Conservation (phyloP, 1,140 invertebrate species). For the Procambarus virginalis region DNA sequence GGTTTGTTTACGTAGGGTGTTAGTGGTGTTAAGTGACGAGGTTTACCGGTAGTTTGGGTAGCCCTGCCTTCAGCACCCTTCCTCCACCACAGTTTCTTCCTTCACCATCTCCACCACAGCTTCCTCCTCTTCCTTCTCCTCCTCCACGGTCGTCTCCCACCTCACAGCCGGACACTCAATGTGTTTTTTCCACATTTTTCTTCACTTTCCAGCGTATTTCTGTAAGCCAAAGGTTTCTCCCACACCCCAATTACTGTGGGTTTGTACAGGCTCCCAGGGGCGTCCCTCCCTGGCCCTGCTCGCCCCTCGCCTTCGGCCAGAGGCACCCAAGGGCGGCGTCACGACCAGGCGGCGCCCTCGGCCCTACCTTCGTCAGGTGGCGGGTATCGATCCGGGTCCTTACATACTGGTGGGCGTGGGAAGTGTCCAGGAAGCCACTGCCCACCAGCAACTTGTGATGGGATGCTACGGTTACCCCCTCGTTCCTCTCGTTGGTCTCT, state of each 20-base stretch:
- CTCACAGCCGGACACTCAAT: too few relatives aligned
- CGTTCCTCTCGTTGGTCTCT: too few relatives aligned
- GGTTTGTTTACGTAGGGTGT: conserved; percentile 49
- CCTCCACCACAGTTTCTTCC: too few relatives aligned
- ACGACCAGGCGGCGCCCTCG: conserved; percentile 51
- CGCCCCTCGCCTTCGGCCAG: conserved; percentile 20
- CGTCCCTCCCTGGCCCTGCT: neutral
- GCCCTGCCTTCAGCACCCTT: too few relatives aligned
- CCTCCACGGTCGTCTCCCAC: too few relatives aligned
- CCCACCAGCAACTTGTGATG: too few relatives aligned
- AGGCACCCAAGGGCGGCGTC: conserved; percentile 59
- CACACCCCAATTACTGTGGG: conserved; percentile 38
- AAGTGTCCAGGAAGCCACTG: neutral
- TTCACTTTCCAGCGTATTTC: too few relatives aligned
- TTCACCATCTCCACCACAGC: too few relatives aligned
- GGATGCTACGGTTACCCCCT: too few relatives aligned
- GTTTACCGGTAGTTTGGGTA: neutral
- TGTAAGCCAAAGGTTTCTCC: too few relatives aligned
- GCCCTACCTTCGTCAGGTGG: conserved; percentile 65
- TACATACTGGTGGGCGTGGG: conserved; percentile 4
- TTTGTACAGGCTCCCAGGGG: conserved; percentile 37
- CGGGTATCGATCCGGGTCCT: conserved; percentile 48
- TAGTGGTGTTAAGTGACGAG: conserved; percentile 33
- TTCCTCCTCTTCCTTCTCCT: too few relatives aligned
- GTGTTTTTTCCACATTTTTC: too few relatives aligned